Evolutionary conservation across 1,140 invertebrate genomes (phyloP).

Genomic region (Lucilia sericata): DNA sequence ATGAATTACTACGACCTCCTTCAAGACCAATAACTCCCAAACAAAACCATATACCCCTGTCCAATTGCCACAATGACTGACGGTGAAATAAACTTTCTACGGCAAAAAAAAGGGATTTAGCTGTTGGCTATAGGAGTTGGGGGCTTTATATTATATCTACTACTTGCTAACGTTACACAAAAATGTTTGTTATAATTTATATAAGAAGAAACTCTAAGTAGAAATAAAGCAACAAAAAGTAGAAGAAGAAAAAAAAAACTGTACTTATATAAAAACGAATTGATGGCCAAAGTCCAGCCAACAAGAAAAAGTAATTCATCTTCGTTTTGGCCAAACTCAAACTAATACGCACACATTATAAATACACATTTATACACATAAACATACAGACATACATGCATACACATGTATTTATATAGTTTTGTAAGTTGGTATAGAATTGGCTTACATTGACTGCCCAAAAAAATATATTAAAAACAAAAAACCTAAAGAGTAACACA

Average conservation of each 20-base stretch:
- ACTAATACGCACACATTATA: neutral
- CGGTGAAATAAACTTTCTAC: neutral
- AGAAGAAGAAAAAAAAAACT: neutral
- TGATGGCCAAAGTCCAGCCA: constrained; percentile 39
- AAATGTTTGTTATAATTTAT: neutral
- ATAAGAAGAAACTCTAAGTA: neutral
- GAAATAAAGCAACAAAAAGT: neutral
- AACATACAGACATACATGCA: neutral
- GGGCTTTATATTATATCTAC: neutral
- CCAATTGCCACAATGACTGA: neutral
- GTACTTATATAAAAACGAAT: constrained; percentile 22
- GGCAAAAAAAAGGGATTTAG: neutral
- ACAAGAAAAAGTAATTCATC: constrained; percentile 44
- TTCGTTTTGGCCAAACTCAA: constrained; percentile 35
- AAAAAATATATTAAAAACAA: neutral
- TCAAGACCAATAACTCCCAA: neutral
- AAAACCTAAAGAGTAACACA: neutral
- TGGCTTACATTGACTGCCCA: neutral
- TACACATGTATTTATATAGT: neutral
- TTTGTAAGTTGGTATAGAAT: neutral
- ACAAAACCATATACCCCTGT: too few relatives aligned
- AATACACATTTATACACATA: too few relatives aligned
- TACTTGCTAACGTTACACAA: neutral
- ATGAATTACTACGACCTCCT: constrained; percentile 35
- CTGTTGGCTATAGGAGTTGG: neutral